Evolutionary conservation across 2,113 vertebrate genomes (phyloP).

Genomic region (Poecilia latipinna): DNA sequence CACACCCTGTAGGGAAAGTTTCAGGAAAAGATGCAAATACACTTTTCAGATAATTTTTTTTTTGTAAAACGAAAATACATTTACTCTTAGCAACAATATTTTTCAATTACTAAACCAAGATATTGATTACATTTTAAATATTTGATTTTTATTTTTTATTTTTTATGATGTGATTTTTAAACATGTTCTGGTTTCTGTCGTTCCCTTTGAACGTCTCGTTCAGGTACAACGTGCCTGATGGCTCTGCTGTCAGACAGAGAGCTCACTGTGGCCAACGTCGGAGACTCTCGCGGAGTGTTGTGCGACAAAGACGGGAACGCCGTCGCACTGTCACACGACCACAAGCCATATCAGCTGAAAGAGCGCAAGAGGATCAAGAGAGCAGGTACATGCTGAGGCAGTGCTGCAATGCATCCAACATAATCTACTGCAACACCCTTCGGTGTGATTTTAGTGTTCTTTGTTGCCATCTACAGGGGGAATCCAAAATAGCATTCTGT

Average conservation of each 20-base stretch:
- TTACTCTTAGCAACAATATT: too few relatives aligned
- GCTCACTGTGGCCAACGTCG: slow-evolving; percentile 95
- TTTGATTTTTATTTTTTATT: background rate
- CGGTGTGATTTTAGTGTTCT: background rate
- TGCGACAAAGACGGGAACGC: slow-evolving; percentile 98
- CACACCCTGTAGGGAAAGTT: background rate
- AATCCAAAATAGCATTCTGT: slow-evolving; percentile 20
- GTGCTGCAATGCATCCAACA: too few relatives aligned
- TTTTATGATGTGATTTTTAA: background rate
- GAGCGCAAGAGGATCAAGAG: slow-evolving; percentile 98
- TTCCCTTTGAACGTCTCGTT: background rate
- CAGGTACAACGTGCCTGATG: slow-evolving; percentile 94
- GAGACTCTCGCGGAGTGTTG: slow-evolving; percentile 93
- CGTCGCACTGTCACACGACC: slow-evolving; percentile 94
- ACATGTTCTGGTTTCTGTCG: background rate
- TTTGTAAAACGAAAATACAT: background rate
- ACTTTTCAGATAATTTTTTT: background rate
- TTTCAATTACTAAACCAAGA: background rate
- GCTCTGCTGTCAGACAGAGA: slow-evolving; percentile 94
- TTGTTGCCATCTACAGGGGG: slow-evolving; percentile 50
- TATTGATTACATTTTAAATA: background rate
- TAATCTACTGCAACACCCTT: background rate
- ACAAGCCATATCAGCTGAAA: slow-evolving; percentile 98
- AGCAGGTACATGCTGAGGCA: slow-evolving; percentile 83
- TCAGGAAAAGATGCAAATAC: background rate